A percentile compares a stretch with the other conserved stretches of the same genome.
phyloP scores from a whole-genome alignment of 1,140 invertebrate genomes.

The Vollenhovia emeryi region DNA sequence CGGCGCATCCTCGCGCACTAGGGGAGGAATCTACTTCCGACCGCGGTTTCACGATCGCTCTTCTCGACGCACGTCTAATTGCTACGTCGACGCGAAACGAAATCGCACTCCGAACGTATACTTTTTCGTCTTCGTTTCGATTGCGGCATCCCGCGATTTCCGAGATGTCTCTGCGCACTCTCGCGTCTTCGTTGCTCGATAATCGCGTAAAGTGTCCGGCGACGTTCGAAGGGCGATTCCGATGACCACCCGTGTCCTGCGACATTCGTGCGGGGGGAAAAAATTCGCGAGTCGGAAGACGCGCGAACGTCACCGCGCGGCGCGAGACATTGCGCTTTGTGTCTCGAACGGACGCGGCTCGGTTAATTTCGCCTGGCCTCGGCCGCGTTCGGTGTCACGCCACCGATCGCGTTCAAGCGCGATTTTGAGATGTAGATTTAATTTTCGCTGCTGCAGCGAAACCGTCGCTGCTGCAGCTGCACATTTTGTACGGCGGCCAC shows the following conservation, averaged over 20 bases:
- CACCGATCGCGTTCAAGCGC: background rate
- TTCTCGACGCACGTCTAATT: too few species aligned
- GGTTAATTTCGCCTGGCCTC: background rate
- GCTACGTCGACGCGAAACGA: too few species aligned
- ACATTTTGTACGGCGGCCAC: background rate
- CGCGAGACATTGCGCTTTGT: background rate
- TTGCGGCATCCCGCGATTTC: too few species aligned
- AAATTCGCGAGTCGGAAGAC: background rate
- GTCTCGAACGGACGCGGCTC: background rate
- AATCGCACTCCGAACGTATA: too few species aligned
- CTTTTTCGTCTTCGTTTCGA: too few species aligned
- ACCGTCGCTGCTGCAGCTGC: background rate
- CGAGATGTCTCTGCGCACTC: background rate
- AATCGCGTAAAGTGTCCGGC: background rate
- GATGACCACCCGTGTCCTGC: background rate
- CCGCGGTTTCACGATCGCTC: background rate
- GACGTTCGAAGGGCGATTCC: background rate
- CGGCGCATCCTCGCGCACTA: too few species aligned
- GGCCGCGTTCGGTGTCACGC: background rate
- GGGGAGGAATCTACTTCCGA: background rate
- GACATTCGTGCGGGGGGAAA: background rate
- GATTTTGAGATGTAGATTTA: background rate
- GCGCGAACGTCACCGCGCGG: background rate
- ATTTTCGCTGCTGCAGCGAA: slow-evolving; percentile 4
- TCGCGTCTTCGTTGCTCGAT: background rate